phyloP scores from a whole-genome alignment of 2,113 vertebrate species.

The Callorhinus ursinus region DNA sequence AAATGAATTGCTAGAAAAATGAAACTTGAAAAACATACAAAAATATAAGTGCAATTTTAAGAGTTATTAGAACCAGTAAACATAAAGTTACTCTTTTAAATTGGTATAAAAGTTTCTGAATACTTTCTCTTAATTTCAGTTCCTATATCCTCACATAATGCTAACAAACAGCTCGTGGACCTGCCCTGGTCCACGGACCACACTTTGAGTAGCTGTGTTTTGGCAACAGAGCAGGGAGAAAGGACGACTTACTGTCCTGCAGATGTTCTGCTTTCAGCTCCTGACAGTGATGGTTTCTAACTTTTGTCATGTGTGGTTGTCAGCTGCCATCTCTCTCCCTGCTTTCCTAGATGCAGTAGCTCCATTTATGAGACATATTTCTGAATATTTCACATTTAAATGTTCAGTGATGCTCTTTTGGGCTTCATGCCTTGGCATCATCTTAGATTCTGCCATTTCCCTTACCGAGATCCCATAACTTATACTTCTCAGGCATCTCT shows the following conservation, averaged over 20 bases:
- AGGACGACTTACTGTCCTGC: background rate
- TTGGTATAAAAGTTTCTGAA: background rate
- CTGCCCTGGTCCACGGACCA: rapidly evolving
- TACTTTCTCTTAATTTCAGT: background rate
- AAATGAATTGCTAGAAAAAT: background rate
- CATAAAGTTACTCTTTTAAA: background rate
- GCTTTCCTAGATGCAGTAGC: background rate
- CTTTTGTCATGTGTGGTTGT: background rate
- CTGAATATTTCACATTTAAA: slow-evolving; percentile 51
- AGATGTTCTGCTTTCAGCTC: background rate
- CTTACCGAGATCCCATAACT: background rate
- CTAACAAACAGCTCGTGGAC: background rate
- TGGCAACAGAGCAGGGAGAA: background rate
- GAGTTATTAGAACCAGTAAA: background rate
- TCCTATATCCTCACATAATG: background rate
- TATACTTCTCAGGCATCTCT: background rate
- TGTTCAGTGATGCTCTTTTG: slow-evolving; percentile 46
- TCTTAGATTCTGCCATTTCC: slow-evolving; percentile 33
- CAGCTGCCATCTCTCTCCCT: background rate
- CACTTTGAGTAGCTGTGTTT: background rate
- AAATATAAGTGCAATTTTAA: background rate
- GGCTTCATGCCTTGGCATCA: background rate
- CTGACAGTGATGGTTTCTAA: background rate
- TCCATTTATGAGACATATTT: slow-evolving; percentile 38
- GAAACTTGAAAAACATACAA: background rate